Conservation (phyloP, 2,888 invertebrate species). For the Ormyrus rosae region DNA sequence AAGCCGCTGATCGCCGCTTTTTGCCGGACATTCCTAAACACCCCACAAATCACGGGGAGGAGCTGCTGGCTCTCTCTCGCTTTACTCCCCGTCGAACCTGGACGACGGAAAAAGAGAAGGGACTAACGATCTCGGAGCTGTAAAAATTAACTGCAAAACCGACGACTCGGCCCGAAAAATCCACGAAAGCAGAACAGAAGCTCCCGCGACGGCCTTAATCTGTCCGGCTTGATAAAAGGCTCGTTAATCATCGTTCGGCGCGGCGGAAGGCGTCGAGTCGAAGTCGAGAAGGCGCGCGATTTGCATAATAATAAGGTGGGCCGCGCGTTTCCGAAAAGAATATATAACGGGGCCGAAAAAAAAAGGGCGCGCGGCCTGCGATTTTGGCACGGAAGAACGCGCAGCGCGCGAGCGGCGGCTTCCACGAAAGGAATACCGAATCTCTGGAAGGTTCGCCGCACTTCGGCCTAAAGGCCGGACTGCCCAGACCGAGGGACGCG, state of each 20-base stretch:
- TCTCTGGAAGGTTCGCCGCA: slow-evolving; percentile 54
- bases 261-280: slow-evolving; percentile 28
- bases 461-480: slow-evolving; percentile 33
- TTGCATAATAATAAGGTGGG: slow-evolving; percentile 43
- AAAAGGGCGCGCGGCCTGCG: slow-evolving; percentile 28
- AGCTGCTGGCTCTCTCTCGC: background rate
- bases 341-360: background rate
- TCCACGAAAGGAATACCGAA: slow-evolving; percentile 55
- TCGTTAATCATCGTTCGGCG: background rate
- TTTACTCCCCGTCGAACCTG: background rate
- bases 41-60: slow-evolving; percentile 38
- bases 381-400: slow-evolving; percentile 41
- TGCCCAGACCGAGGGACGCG: slow-evolving; percentile 42
- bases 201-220: too few species aligned
- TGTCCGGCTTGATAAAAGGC: background rate
- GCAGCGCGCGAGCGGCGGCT: slow-evolving; percentile 16
- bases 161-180: too few species aligned
- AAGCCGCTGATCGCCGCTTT: slow-evolving; percentile 45
- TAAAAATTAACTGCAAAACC: too few species aligned
- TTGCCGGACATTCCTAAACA: slow-evolving; percentile 26
- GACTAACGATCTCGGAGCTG: too few species aligned
- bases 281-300: slow-evolving; percentile 13
- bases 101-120: background rate
- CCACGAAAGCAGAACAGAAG: too few species aligned
- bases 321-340: slow-evolving; percentile 44